These are phyloP conservation scores for Drosophila lacteicornis DNA, from an alignment of 1,140 invertebrate genomes.

Conservation along the genomic window DNA sequence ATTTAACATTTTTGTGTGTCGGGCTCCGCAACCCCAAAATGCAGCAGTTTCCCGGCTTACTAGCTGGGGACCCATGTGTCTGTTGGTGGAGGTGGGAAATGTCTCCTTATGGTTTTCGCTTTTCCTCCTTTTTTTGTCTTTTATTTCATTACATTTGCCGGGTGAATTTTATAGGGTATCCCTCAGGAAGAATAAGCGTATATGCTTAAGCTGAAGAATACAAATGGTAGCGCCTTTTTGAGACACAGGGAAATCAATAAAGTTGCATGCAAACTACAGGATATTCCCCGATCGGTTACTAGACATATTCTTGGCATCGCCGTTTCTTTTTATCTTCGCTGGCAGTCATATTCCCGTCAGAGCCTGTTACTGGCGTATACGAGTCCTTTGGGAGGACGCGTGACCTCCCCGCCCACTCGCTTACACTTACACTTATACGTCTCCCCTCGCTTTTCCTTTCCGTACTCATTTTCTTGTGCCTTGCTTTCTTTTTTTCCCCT, in stretches of 20 bases:
- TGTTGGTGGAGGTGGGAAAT: background rate
- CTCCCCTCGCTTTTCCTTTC: conserved; percentile 17
- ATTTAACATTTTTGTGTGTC: conserved; percentile 33
- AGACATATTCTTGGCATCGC: background rate
- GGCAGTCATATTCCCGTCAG: conserved; percentile 41
- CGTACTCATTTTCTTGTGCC: conserved; percentile 35
- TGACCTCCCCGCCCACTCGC: conserved; percentile 31
- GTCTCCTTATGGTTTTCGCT: conserved; percentile 5
- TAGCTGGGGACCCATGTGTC: conserved; percentile 26
- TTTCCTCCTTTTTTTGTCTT: conserved; percentile 16
- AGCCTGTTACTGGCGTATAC: conserved; percentile 53
- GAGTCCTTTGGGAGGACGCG: conserved; percentile 58
- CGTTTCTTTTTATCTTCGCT: conserved; percentile 23
- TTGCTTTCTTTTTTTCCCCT: conserved; percentile 19
- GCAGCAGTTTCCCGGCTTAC: conserved; percentile 23
- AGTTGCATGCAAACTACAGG: conserved; percentile 15
- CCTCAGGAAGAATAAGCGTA: conserved; percentile 12
- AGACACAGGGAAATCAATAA: conserved; percentile 9
- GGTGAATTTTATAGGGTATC: conserved; percentile 16
- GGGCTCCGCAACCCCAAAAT: conserved; percentile 24
- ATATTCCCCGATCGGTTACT: conserved; percentile 30
- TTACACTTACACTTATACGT: background rate
- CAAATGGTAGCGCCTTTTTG: background rate
- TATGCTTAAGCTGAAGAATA: background rate
- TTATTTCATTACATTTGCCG: conserved; percentile 57